A percentile compares a stretch with the other conserved stretches of the same genome.
Evolutionary conservation across 2,888 invertebrate species (phyloP).

Genomic region (Campopleginae sp.): DNA sequence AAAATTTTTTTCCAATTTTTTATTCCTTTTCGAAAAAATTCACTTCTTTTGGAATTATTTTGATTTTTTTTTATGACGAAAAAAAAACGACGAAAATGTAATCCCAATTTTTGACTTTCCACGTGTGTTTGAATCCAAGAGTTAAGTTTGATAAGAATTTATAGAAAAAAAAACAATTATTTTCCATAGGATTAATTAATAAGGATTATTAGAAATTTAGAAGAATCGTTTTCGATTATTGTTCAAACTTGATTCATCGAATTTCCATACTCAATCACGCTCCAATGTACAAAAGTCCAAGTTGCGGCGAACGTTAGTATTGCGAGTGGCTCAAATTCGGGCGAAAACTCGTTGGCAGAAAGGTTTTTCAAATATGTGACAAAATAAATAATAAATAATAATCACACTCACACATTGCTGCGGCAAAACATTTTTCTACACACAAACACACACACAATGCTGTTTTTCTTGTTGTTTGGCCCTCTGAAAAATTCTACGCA

Average conservation of each 20-base stretch:
- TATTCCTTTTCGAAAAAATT: neutral
- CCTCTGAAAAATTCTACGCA: constrained; percentile 34
- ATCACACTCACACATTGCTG: constrained; percentile 24
- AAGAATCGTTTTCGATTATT: neutral
- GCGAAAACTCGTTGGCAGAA: neutral
- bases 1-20: neutral
- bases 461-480: constrained; percentile 44
- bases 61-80: neutral
- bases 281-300: neutral
- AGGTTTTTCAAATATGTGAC: neutral
- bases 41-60: neutral
- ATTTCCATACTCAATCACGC: neutral
- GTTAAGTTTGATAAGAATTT: neutral
- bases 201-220: neutral
- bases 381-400: neutral
- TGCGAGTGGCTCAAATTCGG: neutral
- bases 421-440: constrained; percentile 22
- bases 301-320: neutral
- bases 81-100: neutral
- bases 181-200: neutral
- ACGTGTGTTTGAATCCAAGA: neutral
- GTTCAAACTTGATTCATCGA: neutral
- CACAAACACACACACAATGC: neutral
- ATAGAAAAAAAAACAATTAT: neutral
- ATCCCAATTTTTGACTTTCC: neutral